phyloP scores from a whole-genome alignment of 2,113 vertebrate genomes.

The Scalopus aquaticus region DNA sequence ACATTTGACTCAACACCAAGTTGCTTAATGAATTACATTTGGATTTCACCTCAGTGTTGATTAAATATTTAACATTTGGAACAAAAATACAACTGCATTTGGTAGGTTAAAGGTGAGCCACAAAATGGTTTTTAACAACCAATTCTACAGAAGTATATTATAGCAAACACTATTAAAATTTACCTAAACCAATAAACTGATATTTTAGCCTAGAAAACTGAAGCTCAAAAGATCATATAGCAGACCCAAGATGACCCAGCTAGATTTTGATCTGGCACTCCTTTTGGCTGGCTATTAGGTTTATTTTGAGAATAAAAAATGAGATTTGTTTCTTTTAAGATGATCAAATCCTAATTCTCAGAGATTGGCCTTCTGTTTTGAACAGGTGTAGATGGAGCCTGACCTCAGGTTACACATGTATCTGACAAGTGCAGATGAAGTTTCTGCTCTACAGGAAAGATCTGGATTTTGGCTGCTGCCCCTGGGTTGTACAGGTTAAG shows the following conservation, averaged over 20 bases:
- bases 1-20: constrained; percentile 80
- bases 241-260: neutral
- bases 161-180: constrained; percentile 18
- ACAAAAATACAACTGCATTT: constrained; percentile 62
- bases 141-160: constrained; percentile 14
- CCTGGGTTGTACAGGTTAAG: neutral
- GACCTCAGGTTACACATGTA: neutral
- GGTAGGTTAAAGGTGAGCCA: constrained; percentile 46
- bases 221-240: neutral
- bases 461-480: neutral
- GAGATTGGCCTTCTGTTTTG: neutral
- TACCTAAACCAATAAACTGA: neutral
- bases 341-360: neutral
- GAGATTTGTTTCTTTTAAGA: neutral
- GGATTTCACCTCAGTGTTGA: constrained; percentile 80
- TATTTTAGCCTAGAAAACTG: neutral
- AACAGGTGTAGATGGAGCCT: neutral
- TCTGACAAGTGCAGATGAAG: neutral
- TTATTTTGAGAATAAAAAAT: neutral
- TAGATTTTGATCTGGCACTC: neutral
- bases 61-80: constrained; percentile 82
- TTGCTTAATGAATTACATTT: constrained; percentile 81
- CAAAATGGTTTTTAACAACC: constrained; percentile 45
- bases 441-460: neutral
- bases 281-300: neutral